Conservation (phyloP, 2,797 vertebrate species). For the Crenichthys baileyi region DNA sequence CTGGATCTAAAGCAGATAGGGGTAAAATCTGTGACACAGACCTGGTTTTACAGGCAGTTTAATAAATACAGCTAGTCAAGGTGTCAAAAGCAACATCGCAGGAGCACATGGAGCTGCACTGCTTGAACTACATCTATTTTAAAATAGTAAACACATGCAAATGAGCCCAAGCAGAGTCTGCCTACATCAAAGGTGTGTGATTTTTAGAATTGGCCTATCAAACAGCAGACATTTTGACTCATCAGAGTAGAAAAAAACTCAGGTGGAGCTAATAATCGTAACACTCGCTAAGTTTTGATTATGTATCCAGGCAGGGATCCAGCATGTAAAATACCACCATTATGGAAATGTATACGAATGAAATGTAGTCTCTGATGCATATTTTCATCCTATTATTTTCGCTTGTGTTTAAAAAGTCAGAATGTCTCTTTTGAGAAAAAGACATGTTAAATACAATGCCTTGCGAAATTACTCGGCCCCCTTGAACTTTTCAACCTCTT, state of each 20-base stretch:
- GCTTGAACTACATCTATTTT: constrained; percentile 21
- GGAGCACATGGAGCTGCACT: constrained; percentile 3
- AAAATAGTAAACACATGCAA: constrained; percentile 25
- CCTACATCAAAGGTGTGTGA: constrained; percentile 17
- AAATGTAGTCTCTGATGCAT: not conserved
- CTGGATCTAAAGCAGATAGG: constrained; percentile 13
- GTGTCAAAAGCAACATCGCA: constrained; percentile 18
- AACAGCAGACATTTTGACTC: constrained; percentile 16
- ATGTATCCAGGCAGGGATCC: constrained; percentile 22
- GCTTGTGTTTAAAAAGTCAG: constrained; percentile 26
- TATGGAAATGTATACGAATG: constrained; percentile 14
- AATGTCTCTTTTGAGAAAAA: constrained; percentile 10
- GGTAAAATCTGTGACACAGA: constrained; percentile 14
- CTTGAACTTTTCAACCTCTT: too few species aligned
- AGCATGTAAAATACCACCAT: not conserved
- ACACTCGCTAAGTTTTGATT: constrained; percentile 20
- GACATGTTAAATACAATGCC: not conserved
- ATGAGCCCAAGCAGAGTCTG: constrained; percentile 16
- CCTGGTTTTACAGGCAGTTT: constrained; percentile 4
- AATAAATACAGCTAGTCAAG: constrained; percentile 2
- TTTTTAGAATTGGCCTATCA: constrained; percentile 24
- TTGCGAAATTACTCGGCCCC: too few species aligned
- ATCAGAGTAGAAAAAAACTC: constrained; percentile 15
- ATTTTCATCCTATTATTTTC: constrained; percentile 26
- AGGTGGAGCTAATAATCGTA: constrained; percentile 31